Evolutionary conservation across 2,113 vertebrate genomes (phyloP).

Genomic region (Crotophaga sulcirostris): DNA sequence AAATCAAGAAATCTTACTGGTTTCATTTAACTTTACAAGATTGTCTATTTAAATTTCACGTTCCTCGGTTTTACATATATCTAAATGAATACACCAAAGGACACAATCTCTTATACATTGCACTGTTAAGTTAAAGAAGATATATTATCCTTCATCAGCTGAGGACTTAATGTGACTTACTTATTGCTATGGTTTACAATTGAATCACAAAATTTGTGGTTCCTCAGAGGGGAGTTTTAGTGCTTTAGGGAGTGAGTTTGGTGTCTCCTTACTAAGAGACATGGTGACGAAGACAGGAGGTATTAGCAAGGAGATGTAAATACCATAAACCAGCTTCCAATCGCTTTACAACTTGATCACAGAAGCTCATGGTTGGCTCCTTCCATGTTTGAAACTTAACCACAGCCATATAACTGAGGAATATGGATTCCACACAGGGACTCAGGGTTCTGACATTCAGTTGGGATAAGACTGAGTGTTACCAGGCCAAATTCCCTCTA

Average conservation of each 20-base stretch:
- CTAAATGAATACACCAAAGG: background rate
- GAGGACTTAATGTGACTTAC: background rate
- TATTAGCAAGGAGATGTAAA: background rate
- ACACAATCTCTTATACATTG: background rate
- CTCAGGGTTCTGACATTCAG: background rate
- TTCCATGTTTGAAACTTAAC: background rate
- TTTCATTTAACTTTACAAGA: background rate
- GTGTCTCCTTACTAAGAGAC: background rate
- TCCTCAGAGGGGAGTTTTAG: background rate
- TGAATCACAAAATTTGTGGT: background rate
- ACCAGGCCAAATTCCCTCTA: background rate
- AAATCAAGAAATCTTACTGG: background rate
- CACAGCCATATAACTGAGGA: background rate
- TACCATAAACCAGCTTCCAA: background rate
- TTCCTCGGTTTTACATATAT: background rate
- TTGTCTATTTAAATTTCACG: background rate
- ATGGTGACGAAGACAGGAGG: background rate
- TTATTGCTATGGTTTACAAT: background rate
- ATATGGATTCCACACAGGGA: background rate
- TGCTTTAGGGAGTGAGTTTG: accelerated
- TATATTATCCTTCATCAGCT: background rate
- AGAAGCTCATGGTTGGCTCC: accelerated
- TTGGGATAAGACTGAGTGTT: background rate
- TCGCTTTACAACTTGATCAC: background rate
- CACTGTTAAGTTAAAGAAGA: background rate